These are phyloP conservation scores for Geotrypetes seraphini DNA, from an alignment of 2,797 vertebrate species.

Conservation along the genomic window DNA sequence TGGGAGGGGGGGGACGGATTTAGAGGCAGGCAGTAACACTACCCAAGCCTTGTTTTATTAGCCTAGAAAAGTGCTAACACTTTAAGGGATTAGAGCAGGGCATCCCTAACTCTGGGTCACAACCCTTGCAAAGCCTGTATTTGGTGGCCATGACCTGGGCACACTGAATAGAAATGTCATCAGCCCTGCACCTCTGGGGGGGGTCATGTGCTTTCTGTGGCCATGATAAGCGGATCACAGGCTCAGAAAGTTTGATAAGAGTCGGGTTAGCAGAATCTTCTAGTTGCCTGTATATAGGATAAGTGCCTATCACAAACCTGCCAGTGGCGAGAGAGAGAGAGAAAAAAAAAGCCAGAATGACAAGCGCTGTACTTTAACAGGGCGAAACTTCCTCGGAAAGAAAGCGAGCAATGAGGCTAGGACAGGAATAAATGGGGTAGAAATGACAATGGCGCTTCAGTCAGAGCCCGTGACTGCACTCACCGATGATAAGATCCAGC, in stretches of 20 bases:
- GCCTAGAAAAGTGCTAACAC: conserved; percentile 31
- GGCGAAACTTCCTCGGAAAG: conserved; percentile 54
- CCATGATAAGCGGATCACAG: no score
- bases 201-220: no score
- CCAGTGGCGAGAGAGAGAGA: neutral
- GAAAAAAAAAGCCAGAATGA: conserved; percentile 17
- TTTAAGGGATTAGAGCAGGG: conserved; percentile 36
- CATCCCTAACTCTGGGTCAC: no score
- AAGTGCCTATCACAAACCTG: conserved; percentile 41
- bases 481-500: conserved; percentile 78
- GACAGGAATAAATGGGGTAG: conserved; percentile 79
- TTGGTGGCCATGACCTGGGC: no score
- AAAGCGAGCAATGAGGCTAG: conserved; percentile 55
- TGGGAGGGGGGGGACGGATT: conserved; percentile 35
- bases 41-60: conserved; percentile 51
- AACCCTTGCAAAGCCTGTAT: no score
- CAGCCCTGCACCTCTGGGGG: no score
- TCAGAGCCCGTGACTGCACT: conserved; percentile 70
- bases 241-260: no score
- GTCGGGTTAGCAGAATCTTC: conserved; percentile 16
- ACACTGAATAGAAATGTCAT: no score
- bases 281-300: conserved; percentile 44
- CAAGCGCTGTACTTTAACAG: conserved; percentile 44
- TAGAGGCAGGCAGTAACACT: conserved; percentile 37
- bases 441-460: conserved; percentile 83